Evolutionary conservation across 2,113 vertebrate species (phyloP).

Genomic region (Chroicocephalus ridibundus): DNA sequence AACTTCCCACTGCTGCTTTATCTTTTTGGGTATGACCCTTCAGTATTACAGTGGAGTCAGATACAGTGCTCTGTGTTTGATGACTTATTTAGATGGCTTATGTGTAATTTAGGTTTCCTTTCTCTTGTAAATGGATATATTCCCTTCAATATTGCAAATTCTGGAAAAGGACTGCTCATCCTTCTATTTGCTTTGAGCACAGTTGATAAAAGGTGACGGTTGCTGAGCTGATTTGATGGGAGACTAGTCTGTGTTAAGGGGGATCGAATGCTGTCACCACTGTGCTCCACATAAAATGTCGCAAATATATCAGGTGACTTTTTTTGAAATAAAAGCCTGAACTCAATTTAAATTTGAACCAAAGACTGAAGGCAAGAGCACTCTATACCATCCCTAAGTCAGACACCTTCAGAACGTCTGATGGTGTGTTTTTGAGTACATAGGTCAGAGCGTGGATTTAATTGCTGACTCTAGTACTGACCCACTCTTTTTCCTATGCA

Average conservation of each 20-base stretch:
- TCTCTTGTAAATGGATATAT: not conserved
- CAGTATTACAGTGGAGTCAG: not conserved
- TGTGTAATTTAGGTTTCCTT: not conserved
- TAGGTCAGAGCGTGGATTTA: not conserved
- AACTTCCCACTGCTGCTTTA: not conserved
- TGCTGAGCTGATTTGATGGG: not conserved
- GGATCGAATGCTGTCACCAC: not conserved
- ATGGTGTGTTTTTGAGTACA: not conserved
- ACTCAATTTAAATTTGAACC: not conserved
- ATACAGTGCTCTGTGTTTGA: not conserved
- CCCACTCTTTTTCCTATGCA: not conserved
- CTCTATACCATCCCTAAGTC: accelerated
- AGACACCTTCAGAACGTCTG: not conserved
- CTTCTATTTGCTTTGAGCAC: not conserved
- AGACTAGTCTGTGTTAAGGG: not conserved
- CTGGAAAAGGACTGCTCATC: not conserved
- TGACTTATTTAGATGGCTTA: not conserved
- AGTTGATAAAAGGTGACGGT: not conserved
- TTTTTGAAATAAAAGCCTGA: not conserved
- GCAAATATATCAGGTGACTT: not conserved
- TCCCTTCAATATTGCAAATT: not conserved
- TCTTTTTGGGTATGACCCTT: not conserved
- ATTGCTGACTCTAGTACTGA: not conserved
- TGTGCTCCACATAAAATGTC: not conserved
- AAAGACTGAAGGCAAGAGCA: not conserved